Base-by-base conservation (phyloP, 2,888 invertebrate genomes). In the Pyrocoelia pectoralis region DNA sequence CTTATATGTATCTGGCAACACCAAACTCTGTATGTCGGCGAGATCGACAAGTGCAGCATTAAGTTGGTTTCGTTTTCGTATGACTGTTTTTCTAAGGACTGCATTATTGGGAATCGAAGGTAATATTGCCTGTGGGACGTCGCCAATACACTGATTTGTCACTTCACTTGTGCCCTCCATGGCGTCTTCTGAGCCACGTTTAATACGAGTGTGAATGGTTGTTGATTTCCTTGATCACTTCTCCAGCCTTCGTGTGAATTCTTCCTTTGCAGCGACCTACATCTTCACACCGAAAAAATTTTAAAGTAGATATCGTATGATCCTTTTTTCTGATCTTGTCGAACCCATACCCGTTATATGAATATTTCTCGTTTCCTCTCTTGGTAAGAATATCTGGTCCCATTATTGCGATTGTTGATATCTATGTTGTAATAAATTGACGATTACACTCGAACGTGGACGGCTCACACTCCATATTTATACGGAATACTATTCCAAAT, bases 231-330 rank as follows among this genome's bases (percentile, higher is more conserved):
- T 24, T 49, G 12, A 49, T 8, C 19, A 49, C 12, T 29, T 29
- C 51, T 29, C 29, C 29, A 51, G 13, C 8, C 15, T n/a, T 51
- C 15, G 51, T 51, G 15, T 51, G 29, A 29, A 51, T 29, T 28
- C 14, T 53, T 38, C 18, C 53, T 53, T 53, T 53, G 12, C n/a
- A 40, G 40, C 53, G 53, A 53, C 18, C 53, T 12, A 53, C 40
- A n/a, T 40, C 19, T n/a, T 51, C 38, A 38, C 29, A 33, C 33
- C 51, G 51, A 29, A 29, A 51, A 51, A 51, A 51, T 33, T 51
- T 14, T 51, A 51, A 29, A n/a, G n/a, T n/a, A n/a, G n/a, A n/a
- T n/a, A n/a, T n/a, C 19, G 14, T 17, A 33, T 2, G 24, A 15
- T 33, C 33, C 10, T 13, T 51, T 33, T 51, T 51, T 33, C 51